Percentiles rank a stretch among this genome's conserved stretches.
Conservation (phyloP, 2,113 vertebrate species). For the Chascanopsetta lugubris region DNA sequence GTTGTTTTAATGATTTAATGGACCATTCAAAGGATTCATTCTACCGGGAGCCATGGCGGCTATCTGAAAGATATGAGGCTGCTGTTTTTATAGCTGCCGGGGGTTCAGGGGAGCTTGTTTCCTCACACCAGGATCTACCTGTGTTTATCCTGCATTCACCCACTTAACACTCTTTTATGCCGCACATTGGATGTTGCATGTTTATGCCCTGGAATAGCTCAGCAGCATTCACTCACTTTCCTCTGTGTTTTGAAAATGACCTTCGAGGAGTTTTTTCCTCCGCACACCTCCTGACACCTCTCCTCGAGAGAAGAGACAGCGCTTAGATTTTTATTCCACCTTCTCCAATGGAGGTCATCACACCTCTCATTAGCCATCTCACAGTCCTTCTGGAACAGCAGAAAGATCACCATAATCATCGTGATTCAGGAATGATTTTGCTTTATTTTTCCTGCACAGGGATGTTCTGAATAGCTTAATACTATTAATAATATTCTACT, state of each 20-base stretch:
- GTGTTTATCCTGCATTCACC: constrained; percentile 25
- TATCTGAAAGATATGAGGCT: constrained; percentile 46
- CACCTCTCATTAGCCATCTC: constrained; percentile 26
- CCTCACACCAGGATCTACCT: constrained; percentile 9
- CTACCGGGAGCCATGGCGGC: constrained; percentile 32
- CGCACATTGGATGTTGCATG: constrained; percentile 6
- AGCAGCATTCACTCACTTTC: constrained; percentile 14
- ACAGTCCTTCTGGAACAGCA: constrained; percentile 18
- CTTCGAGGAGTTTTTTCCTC: constrained; percentile 4
- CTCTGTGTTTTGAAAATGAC: constrained; percentile 37
- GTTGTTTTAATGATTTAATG: constrained; percentile 71
- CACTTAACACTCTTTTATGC: background rate
- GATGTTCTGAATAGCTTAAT: too few species aligned
- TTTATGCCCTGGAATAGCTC: constrained; percentile 6
- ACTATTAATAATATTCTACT: too few species aligned
- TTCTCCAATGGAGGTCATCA: constrained; percentile 22
- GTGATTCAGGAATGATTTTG: too few species aligned
- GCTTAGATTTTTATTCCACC: constrained; percentile 33
- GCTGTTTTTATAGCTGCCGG: constrained; percentile 47
- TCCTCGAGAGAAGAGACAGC: background rate
- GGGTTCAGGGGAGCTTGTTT: constrained; percentile 23
- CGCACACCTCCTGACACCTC: constrained; percentile 29
- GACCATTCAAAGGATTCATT: constrained; percentile 60
- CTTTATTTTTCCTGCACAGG: too few species aligned
- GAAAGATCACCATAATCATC: constrained; percentile 13